Evolutionary conservation across 2,888 invertebrate species (phyloP), one percentile per base, ranked within the genome.

Genomic region (Helicoverpa assulta): DNA sequence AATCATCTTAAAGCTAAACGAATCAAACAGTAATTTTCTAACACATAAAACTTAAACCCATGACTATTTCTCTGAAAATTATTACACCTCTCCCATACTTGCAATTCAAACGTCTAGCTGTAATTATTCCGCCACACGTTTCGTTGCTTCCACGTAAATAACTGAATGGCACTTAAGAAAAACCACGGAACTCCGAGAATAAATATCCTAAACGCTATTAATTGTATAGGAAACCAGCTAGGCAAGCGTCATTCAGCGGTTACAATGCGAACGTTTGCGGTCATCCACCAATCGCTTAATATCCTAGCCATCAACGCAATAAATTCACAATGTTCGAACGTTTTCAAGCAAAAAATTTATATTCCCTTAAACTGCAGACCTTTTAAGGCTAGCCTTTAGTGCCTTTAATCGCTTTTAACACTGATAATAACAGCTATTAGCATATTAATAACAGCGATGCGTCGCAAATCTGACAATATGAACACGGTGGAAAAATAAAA

Each of bases 191-290:
- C 56, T 66, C 21, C 3, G 56, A 52, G 60, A 63, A 76, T 77
- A 77, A 62, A 76, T 77, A 77, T 60, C 47, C n/a, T 68, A 77
- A 77, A 43, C 51, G 29, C 73, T 78, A 69, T 73, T 68, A 66
- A 77, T 77, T 69, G 37, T 66, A 51, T 40, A 52, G 47, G 53
- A 69, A 72, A 37, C 19, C n/a, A 52, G 60, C 51, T 19, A 66
- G 40, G 70, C 21, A 50, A 14, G 59, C 76, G 58, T 68, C 64
- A 68, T 51, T 62, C 10, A 6, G 73, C 53, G 65, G 76, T 72
- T 21, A 57, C 19, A 51, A n/a, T 29, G n/a, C 16, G 50, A 57
- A 69, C 51, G 52, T 61, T 16, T 75, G 64, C 52, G 67, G 81
- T 67, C 33, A 37, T 16, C 47, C n/a, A 4, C 40, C 64, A 62